phyloP scores from a whole-genome alignment of 1,140 invertebrate genomes.

The Diorhabda sublineata region DNA sequence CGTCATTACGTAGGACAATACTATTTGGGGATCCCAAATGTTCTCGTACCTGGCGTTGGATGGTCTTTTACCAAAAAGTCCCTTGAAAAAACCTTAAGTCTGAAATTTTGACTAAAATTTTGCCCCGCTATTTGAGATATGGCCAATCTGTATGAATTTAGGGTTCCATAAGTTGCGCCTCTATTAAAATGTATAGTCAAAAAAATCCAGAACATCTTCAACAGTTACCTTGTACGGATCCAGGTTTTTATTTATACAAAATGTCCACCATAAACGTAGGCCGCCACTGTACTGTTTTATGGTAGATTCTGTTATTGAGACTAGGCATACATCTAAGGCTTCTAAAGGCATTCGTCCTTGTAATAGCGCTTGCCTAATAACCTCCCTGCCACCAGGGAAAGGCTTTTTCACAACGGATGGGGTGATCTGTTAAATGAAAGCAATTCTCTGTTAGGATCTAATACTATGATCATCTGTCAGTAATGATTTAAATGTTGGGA shows the following conservation, averaged over 20 bases:
- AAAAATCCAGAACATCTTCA: no score
- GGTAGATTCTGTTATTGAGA: background rate
- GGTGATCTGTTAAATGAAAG: slow-evolving; percentile 27
- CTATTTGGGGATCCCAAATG: no score
- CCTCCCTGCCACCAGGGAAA: slow-evolving; percentile 35
- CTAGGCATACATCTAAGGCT: background rate
- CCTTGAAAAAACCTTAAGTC: no score
- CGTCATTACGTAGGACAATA: no score
- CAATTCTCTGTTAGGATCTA: slow-evolving; percentile 10
- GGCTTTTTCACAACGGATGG: slow-evolving; percentile 20
- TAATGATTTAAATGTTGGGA: slow-evolving; percentile 26
- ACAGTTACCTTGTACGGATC: no score
- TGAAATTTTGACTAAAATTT: background rate
- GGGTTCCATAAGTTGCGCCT: background rate
- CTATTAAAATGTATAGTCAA: no score
- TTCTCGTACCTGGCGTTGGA: no score
- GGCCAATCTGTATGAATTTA: background rate
- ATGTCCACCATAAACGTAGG: slow-evolving; percentile 1
- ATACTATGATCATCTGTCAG: slow-evolving; percentile 17
- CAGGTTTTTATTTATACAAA: background rate
- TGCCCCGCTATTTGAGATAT: background rate
- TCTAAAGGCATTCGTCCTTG: background rate
- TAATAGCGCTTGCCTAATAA: slow-evolving; percentile 26
- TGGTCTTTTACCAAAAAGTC: no score
- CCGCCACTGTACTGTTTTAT: no score